These are phyloP conservation scores for Catocala nupta DNA, from an alignment of 2,888 invertebrate species.

Conservation along the genomic window DNA sequence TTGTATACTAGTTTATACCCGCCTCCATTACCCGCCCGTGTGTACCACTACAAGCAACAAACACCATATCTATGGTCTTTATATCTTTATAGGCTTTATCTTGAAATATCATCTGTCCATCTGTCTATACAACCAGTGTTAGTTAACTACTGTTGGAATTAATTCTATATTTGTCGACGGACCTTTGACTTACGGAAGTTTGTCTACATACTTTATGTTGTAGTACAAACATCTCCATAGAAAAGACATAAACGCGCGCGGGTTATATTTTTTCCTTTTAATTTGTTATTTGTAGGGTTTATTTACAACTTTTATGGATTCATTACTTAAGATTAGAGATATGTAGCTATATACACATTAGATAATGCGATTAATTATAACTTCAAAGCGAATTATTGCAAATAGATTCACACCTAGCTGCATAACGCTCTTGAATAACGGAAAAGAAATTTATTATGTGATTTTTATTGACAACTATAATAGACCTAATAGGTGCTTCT, in stretches of 20 bases:
- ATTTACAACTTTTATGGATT: not conserved
- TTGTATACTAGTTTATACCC: not conserved
- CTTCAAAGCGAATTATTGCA: too few relatives aligned
- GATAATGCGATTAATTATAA: too few relatives aligned
- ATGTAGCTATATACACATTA: too few relatives aligned
- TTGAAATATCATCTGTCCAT: slow-evolving; percentile 68
- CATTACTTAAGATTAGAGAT: too few relatives aligned
- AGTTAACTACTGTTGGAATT: slow-evolving; percentile 64
- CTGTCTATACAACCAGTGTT: slow-evolving; percentile 13
- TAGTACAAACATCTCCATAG: slow-evolving; percentile 13
- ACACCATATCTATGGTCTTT: slow-evolving; percentile 55
- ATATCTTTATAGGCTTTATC: slow-evolving; percentile 68
- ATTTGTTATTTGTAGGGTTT: not conserved
- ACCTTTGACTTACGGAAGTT: slow-evolving; percentile 37
- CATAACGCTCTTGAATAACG: too few relatives aligned
- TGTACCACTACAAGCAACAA: slow-evolving; percentile 18
- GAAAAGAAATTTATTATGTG: too few relatives aligned
- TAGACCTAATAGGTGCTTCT: too few relatives aligned
- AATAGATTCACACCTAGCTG: too few relatives aligned
- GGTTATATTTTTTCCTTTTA: slow-evolving; percentile 5
- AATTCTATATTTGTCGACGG: slow-evolving; percentile 42
- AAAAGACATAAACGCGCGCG: slow-evolving; percentile 20
- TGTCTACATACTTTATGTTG: slow-evolving; percentile 23
- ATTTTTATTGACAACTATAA: too few relatives aligned
- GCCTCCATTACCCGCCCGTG: not conserved